Base-by-base conservation (phyloP, 2,113 vertebrate species). In the Colinus virginianus region DNA sequence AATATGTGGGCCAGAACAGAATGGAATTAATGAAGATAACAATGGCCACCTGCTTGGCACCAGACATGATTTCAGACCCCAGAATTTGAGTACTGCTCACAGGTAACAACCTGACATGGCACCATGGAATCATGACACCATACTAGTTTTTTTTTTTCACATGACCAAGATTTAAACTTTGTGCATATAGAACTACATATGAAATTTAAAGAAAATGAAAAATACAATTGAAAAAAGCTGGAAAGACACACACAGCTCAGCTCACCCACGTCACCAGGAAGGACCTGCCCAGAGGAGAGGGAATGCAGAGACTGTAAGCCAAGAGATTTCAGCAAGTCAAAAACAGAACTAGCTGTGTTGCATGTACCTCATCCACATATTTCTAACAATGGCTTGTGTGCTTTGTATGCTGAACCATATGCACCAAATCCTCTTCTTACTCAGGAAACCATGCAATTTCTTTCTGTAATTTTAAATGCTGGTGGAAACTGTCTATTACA, bases 241-340 rank as follows among this genome's bases (percentile, higher is more conserved):
- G 78, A 76, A 63, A 93, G 53, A 4, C 10, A 71, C 11, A n/a
- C 6, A 11, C 5, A 19, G 48, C 1, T 13, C 69, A 75, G 53
- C 1, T 16, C 69, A 74, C 13, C 53, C 45, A n/a, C 4, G 14
- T 5, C 61, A 84, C 7, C 48, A 81, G 64, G 67, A 42, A 88
- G 40, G 55, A 69, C 20, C 63, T 34, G 36, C 32, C 43, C 11
- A 19, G 40, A 45, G 28, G 28, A 0, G 0, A 83, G 15, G 56
- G 28, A 53, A 91, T 48, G 67, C 3, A 1, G 23, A 14, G 23
- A 64, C 53, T 28, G 51, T 0, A 1, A 77, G 32, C 26, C 19
- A 43, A 64, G 56, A 86, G 43, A 17, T 59, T 40, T 34, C 22
- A 86, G 46, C 38, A 55, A 63, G 40, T 3, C 80, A 51, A 84